A percentile compares a stretch with the other conserved stretches of the same genome.
phyloP scores from a whole-genome alignment of 2,797 vertebrate species.

The Hydrolagus colliei region DNA sequence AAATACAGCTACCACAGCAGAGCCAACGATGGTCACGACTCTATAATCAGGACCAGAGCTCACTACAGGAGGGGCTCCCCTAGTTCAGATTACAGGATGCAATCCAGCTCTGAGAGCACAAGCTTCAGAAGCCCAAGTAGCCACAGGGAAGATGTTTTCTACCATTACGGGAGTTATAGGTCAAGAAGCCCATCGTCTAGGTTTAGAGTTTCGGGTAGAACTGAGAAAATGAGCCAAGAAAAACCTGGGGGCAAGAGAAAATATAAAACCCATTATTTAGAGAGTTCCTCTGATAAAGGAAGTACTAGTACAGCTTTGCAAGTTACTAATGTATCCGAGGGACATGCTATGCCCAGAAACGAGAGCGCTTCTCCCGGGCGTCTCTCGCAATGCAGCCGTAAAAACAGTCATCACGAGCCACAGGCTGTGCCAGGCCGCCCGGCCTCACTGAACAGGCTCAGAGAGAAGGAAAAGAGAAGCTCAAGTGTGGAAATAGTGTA shows the following conservation, averaged over 20 bases:
- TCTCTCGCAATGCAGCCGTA: conserved; percentile 44
- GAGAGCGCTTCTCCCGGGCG: conserved; percentile 43
- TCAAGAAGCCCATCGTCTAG: conserved; percentile 60
- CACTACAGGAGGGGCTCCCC: conserved; percentile 49
- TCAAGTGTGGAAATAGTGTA: conserved; percentile 72
- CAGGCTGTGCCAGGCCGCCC: conserved; percentile 58
- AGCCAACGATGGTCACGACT: conserved; percentile 52
- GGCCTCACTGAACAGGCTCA: conserved; percentile 52
- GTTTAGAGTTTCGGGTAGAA: conserved; percentile 47
- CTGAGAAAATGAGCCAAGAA: conserved; percentile 54
- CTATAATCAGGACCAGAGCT: conserved; percentile 48
- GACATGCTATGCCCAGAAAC: conserved; percentile 35
- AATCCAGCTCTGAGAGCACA: conserved; percentile 54
- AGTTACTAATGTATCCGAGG: conserved; percentile 34
- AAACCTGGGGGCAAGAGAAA: conserved; percentile 87
- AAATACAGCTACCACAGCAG: conserved; percentile 61
- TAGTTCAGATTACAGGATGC: conserved; percentile 56
- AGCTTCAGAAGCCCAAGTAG: conserved; percentile 48
- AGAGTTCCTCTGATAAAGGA: conserved; percentile 48
- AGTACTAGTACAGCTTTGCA: conserved; percentile 34
- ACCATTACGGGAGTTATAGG: conserved; percentile 53
- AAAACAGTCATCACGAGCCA: conserved; percentile 50
- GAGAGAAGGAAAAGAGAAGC: conserved; percentile 60
- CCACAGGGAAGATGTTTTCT: conserved; percentile 50
- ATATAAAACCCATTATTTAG: conserved; percentile 84